A percentile compares a stretch with the other conserved stretches of the same genome.
Evolutionary conservation across 2,797 vertebrate species (phyloP).

Genomic region (Columba guinea): DNA sequence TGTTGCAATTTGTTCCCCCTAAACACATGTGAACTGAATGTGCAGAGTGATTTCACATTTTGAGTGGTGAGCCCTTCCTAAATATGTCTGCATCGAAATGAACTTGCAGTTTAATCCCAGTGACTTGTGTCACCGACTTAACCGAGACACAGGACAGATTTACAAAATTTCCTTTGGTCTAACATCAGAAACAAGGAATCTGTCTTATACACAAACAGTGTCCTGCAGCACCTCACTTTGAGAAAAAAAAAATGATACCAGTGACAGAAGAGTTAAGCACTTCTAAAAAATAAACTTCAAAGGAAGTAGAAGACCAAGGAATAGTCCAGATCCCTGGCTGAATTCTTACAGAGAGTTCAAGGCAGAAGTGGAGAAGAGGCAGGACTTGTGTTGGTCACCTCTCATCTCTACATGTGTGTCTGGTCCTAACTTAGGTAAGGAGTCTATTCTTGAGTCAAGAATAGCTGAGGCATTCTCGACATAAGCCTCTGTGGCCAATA

Average conservation of each 20-base stretch:
- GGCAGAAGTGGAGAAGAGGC: not conserved
- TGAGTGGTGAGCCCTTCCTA: not conserved
- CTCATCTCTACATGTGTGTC: not conserved
- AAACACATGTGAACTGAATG: not conserved
- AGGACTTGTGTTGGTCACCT: constrained; percentile 19
- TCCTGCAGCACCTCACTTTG: not conserved
- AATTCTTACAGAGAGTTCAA: not conserved
- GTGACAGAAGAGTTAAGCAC: not conserved
- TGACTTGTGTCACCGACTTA: not conserved
- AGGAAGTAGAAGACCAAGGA: not conserved
- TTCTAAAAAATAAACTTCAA: not conserved
- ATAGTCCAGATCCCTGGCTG: not conserved
- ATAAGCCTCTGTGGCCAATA: not conserved
- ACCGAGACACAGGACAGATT: not conserved
- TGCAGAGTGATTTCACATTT: not conserved
- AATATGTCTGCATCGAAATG: not conserved
- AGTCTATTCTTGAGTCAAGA: not conserved
- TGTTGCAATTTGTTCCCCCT: not conserved
- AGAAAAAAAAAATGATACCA: not conserved
- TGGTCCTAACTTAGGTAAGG: not conserved
- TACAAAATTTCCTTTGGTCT: not conserved
- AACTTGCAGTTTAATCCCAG: not conserved
- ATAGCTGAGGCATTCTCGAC: not conserved
- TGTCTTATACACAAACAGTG: not conserved
- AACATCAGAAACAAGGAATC: not conserved